Percentiles rank a stretch among this genome's conserved stretches.
These are phyloP conservation scores for Beris morrisii DNA, from an alignment of 2,888 invertebrate genomes.

Conservation along the genomic window DNA sequence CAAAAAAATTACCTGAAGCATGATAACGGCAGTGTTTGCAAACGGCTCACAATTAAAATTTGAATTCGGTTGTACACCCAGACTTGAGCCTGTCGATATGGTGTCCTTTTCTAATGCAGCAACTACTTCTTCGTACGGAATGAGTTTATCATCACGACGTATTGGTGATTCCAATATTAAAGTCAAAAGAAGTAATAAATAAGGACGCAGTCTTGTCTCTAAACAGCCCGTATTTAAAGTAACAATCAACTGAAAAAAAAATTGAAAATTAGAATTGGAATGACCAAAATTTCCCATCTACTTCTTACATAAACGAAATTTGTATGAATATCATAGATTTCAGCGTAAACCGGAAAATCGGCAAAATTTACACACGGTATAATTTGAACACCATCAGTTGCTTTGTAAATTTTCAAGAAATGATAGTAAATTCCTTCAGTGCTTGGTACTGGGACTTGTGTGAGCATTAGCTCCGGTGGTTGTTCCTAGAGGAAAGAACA, in stretches of 20 bases:
- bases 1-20: slow-evolving; percentile 57
- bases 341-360: slow-evolving; percentile 72
- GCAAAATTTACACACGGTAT: slow-evolving; percentile 62
- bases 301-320: slow-evolving; percentile 79
- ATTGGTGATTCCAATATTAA: slow-evolving; percentile 77
- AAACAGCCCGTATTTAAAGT: slow-evolving; percentile 70
- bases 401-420: slow-evolving; percentile 55
- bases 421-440: slow-evolving; percentile 73
- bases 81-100: slow-evolving; percentile 61
- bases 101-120: slow-evolving; percentile 76
- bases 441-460: slow-evolving; percentile 74
- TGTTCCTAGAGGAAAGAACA: slow-evolving; percentile 59
- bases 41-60: slow-evolving; percentile 74
- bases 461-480: slow-evolving; percentile 71
- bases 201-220: slow-evolving; percentile 64
- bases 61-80: slow-evolving; percentile 63
- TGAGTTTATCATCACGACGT: slow-evolving; percentile 43
- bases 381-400: slow-evolving; percentile 52
- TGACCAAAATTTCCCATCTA: too few species aligned
- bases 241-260: slow-evolving; percentile 64
- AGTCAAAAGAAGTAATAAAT: slow-evolving; percentile 75
- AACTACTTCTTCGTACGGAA: slow-evolving; percentile 71
- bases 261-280: not conserved
- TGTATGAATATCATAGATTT: slow-evolving; percentile 77
- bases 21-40: slow-evolving; percentile 66